Evolutionary conservation across 2,113 vertebrate genomes (phyloP), one percentile per base, ranked within the genome.

Genomic region (Rhodinocichla rosea): DNA sequence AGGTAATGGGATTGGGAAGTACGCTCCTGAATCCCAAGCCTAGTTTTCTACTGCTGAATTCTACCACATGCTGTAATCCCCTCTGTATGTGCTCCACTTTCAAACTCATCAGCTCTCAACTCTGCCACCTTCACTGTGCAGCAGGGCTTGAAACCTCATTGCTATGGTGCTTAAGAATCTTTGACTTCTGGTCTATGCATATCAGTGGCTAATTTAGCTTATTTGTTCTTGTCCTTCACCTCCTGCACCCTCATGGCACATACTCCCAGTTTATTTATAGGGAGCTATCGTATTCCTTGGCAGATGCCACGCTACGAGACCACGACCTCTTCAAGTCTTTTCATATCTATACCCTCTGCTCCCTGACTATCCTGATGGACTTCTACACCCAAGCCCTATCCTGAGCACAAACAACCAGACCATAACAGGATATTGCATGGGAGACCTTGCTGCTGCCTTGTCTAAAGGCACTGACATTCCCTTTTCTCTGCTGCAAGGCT

Each of bases 181-280:
- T 47, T 92, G 83, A 92, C 69, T 91, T 87, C 83, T 89, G 62
- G 15, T 19, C 49, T 73, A 32, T 62, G 32, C 2, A 0, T 79
- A 69, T 65, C 16, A 7, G 73, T 39, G 32, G 47, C 83, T 68
- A 81, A 75, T 49, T 95, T 90, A 93, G 37, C 37, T 78, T 47
- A 83, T 75, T 80, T 57, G 42, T 53, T 68, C 84, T 91, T 68
- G 65, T 73, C 81, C 74, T 94, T 95, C 62, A 95, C 77, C 89
- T 94, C 42, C 68, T 57, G 60, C 80, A 94, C 69, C 64, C 87
- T 71, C 10, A 1, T 33, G 49, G 40, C 68, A 78, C 45, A 16
- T 12, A 23, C 6, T 64, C 59, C 57, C 40, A 35, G 47, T 4
- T 89, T 97, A 97, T 97, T 97, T 94, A 93, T 95, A 95, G 92